Conservation (phyloP, 2,888 invertebrate species). For the Drosophila koepferae region DNA sequence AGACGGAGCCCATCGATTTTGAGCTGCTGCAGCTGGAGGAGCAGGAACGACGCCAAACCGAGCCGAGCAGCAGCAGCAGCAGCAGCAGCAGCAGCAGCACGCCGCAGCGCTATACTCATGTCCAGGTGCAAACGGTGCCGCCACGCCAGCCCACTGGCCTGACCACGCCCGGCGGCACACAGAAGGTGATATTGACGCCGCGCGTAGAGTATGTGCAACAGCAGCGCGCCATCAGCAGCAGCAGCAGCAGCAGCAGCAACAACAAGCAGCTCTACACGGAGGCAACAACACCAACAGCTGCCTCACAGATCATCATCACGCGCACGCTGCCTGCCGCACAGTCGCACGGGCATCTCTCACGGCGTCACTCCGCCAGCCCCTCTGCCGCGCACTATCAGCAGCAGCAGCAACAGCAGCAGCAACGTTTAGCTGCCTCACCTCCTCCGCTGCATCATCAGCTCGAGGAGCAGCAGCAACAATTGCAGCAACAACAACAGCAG, state of each 20-base stretch:
- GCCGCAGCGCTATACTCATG: slow-evolving; percentile 80
- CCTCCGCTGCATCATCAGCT: slow-evolving; percentile 42
- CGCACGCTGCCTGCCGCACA: slow-evolving; percentile 65
- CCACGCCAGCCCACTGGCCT: slow-evolving; percentile 77
- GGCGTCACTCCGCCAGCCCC: slow-evolving; percentile 81
- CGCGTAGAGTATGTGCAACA: slow-evolving; percentile 82
- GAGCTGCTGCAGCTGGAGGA: slow-evolving; percentile 75
- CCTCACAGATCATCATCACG: slow-evolving; percentile 83
- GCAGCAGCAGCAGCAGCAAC: slow-evolving; percentile 50
- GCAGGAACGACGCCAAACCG: slow-evolving; percentile 39
- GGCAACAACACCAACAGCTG: slow-evolving; percentile 30
- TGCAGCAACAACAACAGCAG: slow-evolving; percentile 21
- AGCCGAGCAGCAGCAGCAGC: slow-evolving; percentile 46
- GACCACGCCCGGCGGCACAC: slow-evolving; percentile 74
- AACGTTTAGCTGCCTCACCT: slow-evolving; percentile 28
- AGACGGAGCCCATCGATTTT: slow-evolving; percentile 84
- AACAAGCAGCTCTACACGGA: slow-evolving; percentile 68
- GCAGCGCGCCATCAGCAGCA: slow-evolving; percentile 36
- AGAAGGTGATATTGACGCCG: slow-evolving; percentile 83
- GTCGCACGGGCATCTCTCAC: slow-evolving; percentile 61
- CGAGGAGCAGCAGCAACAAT: slow-evolving; percentile 32
- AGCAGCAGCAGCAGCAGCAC: slow-evolving; percentile 30
- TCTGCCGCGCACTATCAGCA: slow-evolving; percentile 73
- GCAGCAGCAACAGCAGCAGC: slow-evolving; percentile 19
- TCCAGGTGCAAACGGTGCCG: slow-evolving; percentile 83